phyloP scores from a whole-genome alignment of 2,113 vertebrate genomes.

The Psophia crepitans region DNA sequence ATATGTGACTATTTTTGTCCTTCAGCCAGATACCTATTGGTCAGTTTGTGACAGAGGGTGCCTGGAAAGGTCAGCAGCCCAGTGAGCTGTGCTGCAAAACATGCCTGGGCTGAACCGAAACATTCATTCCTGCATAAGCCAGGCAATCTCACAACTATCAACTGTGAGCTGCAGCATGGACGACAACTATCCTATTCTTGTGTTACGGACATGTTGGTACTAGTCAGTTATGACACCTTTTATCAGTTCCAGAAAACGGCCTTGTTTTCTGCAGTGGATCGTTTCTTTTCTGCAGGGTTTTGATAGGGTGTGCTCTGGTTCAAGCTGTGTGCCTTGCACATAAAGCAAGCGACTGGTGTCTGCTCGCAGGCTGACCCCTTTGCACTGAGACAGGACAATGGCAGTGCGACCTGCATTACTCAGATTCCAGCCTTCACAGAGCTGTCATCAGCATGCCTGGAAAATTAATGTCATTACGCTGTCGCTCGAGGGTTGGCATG shows the following conservation, averaged over 20 bases:
- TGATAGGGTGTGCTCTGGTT: not conserved
- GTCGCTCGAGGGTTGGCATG: slow-evolving; percentile 4
- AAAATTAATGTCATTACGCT: slow-evolving; percentile 3
- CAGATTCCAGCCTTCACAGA: slow-evolving; percentile 51
- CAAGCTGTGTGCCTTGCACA: slow-evolving; percentile 36
- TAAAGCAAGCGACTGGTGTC: not conserved
- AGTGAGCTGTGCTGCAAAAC: slow-evolving; percentile 58
- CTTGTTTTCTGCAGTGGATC: slow-evolving; percentile 44
- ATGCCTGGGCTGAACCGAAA: slow-evolving; percentile 65
- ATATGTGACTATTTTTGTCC: slow-evolving; percentile 64
- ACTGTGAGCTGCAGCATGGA: slow-evolving; percentile 11
- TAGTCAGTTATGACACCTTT: slow-evolving; percentile 67
- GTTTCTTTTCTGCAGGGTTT: not conserved
- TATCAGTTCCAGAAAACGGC: slow-evolving; percentile 46
- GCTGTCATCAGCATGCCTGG: slow-evolving; percentile 59
- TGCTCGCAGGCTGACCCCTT: slow-evolving; percentile 53
- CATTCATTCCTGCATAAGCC: slow-evolving; percentile 42
- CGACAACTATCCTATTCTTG: slow-evolving; percentile 6
- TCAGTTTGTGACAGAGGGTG: slow-evolving; percentile 66
- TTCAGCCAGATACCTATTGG: slow-evolving; percentile 62
- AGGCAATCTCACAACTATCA: slow-evolving; percentile 61
- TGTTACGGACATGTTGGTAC: slow-evolving; percentile 43
- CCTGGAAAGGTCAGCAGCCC: slow-evolving; percentile 67
- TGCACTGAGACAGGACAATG: slow-evolving; percentile 60
- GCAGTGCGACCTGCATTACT: slow-evolving; percentile 54